These are phyloP conservation scores for Protonibea diacanthus DNA, from an alignment of 2,797 vertebrate species.

Conservation along the genomic window DNA sequence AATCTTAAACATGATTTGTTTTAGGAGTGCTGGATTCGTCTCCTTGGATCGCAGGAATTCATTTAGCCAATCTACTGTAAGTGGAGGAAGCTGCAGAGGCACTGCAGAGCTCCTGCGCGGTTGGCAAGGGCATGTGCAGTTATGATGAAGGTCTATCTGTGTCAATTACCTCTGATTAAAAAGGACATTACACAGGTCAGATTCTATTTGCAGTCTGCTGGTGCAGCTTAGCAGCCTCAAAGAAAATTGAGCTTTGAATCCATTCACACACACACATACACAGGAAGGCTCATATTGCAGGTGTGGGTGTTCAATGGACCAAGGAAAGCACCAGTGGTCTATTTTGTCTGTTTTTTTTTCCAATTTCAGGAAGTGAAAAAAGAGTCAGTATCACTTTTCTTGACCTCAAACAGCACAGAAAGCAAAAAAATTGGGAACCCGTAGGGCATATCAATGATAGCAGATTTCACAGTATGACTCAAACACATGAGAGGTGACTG, in stretches of 20 bases:
- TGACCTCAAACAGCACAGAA: slow-evolving; percentile 19
- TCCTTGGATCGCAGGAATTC: slow-evolving; percentile 13
- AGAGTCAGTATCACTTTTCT: not conserved
- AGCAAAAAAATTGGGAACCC: slow-evolving; percentile 5
- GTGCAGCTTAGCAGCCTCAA: slow-evolving; percentile 49
- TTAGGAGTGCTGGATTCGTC: not conserved
- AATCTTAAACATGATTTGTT: slow-evolving; percentile 17
- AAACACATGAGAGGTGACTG: not conserved
- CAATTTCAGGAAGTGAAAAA: slow-evolving; percentile 22
- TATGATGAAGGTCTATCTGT: slow-evolving; percentile 66
- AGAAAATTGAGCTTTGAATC: slow-evolving; percentile 56
- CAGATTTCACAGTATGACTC: not conserved
- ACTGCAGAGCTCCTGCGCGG: slow-evolving; percentile 29
- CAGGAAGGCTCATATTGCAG: not conserved
- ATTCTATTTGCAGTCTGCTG: slow-evolving; percentile 57
- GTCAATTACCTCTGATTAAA: slow-evolving; percentile 75
- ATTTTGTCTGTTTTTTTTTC: not conserved
- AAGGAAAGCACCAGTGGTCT: not conserved
- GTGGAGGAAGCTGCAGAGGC: slow-evolving; percentile 7
- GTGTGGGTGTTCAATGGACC: not conserved
- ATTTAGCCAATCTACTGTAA: slow-evolving; percentile 18
- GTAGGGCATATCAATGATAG: not conserved
- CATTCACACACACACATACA: slow-evolving; percentile 10
- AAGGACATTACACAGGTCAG: slow-evolving; percentile 68
- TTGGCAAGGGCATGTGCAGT: slow-evolving; percentile 56